Conservation (phyloP, 2,113 vertebrate species). For the Amblyopsis rosae region DNA sequence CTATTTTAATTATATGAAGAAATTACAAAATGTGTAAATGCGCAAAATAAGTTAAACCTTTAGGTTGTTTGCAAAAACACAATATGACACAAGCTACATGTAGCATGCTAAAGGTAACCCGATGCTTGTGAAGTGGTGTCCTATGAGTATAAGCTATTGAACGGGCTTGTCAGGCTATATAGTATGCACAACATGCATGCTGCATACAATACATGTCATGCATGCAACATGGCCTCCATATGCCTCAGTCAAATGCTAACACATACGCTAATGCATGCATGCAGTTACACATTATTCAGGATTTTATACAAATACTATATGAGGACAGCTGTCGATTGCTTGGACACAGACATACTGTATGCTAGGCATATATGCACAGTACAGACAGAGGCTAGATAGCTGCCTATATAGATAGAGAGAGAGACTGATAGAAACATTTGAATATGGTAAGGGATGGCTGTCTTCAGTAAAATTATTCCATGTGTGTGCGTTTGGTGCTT, state of each 20-base stretch:
- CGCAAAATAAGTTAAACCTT: slow-evolving; percentile 22
- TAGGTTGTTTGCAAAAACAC: background rate
- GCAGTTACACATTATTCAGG: too few relatives aligned
- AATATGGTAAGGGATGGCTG: too few relatives aligned
- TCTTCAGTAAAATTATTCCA: too few relatives aligned
- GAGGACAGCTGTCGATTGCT: background rate
- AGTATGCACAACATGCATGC: background rate
- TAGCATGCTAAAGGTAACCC: background rate
- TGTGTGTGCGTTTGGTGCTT: slow-evolving; percentile 33
- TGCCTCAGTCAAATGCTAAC: too few relatives aligned
- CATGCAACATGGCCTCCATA: slow-evolving; percentile 17
- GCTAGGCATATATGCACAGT: background rate
- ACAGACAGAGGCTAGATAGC: too few relatives aligned
- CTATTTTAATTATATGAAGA: slow-evolving; percentile 30
- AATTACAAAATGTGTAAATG: slow-evolving; percentile 35
- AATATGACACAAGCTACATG: background rate
- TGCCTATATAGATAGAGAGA: too few relatives aligned
- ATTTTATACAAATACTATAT: too few relatives aligned
- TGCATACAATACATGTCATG: too few relatives aligned
- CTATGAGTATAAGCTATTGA: slow-evolving; percentile 46
- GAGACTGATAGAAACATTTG: too few relatives aligned
- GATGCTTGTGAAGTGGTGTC: slow-evolving; percentile 53
- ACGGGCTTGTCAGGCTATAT: slow-evolving; percentile 17
- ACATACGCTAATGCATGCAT: too few relatives aligned
- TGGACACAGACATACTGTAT: background rate